These are phyloP conservation scores for Nebria ingens DNA, from an alignment of 1,140 invertebrate genomes.

Conservation along the genomic window DNA sequence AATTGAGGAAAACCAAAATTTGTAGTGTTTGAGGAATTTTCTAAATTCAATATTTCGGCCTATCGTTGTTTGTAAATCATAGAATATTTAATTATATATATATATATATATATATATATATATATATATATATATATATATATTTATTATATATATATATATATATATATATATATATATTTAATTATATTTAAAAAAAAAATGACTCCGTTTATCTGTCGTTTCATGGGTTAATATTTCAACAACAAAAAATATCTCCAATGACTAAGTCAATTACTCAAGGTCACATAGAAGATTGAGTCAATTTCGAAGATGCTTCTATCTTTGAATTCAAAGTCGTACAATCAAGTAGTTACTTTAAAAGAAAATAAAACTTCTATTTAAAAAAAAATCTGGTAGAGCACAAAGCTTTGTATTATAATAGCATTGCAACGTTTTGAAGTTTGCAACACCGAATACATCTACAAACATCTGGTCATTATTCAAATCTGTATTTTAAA, in stretches of 20 bases:
- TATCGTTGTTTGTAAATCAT: neutral
- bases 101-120: neutral
- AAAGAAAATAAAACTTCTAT: neutral
- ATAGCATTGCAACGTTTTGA: neutral
- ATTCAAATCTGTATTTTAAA: too few species aligned
- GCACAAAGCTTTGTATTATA: neutral
- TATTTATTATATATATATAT: too few species aligned
- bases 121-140: neutral
- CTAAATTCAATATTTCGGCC: too few species aligned
- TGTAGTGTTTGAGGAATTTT: too few species aligned
- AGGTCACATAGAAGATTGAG: constrained; percentile 6
- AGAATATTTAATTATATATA: neutral
- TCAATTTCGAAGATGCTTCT: constrained; percentile 7
- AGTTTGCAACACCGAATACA: too few species aligned
- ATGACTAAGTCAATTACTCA: constrained; percentile 8
- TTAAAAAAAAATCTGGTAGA: neutral
- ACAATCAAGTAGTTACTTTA: constrained; percentile 1
- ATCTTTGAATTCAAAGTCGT: constrained; percentile 1
- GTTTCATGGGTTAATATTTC: neutral
- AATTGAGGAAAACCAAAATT: too few species aligned
- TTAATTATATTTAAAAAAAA: too few species aligned
- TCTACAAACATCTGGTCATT: too few species aligned
- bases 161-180: too few species aligned
- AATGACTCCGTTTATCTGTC: neutral
- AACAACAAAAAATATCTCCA: constrained; percentile 9